These are phyloP conservation scores for Crioceris asparagi DNA, from an alignment of 2,888 invertebrate genomes.

Conservation along the genomic window DNA sequence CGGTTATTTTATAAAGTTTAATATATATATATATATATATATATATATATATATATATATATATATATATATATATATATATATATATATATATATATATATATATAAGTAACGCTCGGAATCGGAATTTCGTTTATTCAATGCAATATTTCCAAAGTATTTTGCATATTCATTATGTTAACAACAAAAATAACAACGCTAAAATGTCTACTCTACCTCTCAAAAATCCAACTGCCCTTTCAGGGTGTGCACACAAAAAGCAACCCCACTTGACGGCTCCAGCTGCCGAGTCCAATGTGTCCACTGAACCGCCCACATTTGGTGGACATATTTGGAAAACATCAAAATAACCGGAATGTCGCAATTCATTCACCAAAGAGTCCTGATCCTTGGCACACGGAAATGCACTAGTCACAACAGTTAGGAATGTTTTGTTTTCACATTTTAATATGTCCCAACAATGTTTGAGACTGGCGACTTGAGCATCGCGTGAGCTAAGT, in stretches of 20 bases:
- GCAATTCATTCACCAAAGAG: constrained; percentile 70
- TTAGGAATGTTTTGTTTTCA: constrained; percentile 79
- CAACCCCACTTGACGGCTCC: constrained; percentile 71
- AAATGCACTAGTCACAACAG: constrained; percentile 88
- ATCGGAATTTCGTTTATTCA: constrained; percentile 5
- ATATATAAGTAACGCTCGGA: too few relatives aligned
- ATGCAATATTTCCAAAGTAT: background rate
- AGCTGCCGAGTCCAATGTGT: constrained; percentile 43
- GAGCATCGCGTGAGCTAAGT: constrained; percentile 68
- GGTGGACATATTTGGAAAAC: constrained; percentile 71
- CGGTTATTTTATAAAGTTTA: too few relatives aligned
- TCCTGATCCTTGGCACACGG: constrained; percentile 88
- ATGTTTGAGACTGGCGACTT: constrained; percentile 74
- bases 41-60: too few relatives aligned
- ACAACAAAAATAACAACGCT: background rate
- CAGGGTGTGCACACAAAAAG: constrained; percentile 88
- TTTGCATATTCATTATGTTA: background rate
- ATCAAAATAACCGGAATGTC: constrained; percentile 82
- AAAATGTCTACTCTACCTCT: constrained; percentile 37
- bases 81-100: too few relatives aligned
- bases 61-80: too few relatives aligned
- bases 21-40: too few relatives aligned
- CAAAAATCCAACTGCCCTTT: constrained; percentile 75
- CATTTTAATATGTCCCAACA: constrained; percentile 93
- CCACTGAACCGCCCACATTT: constrained; percentile 35